phyloP scores from a whole-genome alignment of 2,113 vertebrate species.

The Megaceryle torquata region DNA sequence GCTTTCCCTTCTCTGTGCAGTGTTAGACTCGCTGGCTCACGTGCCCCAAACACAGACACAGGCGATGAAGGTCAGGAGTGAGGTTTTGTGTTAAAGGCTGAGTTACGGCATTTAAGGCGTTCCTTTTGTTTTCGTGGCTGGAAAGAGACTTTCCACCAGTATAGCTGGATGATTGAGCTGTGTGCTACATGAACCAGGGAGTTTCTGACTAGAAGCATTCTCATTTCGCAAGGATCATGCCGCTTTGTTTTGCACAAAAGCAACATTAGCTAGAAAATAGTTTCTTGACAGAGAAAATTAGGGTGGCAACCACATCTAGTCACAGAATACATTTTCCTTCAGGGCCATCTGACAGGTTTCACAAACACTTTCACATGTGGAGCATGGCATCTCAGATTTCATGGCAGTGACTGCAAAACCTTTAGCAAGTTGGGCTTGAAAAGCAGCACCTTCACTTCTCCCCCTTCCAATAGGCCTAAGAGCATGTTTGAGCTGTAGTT shows the following conservation, averaged over 20 bases:
- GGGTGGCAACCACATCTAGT: background rate
- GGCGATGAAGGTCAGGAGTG: background rate
- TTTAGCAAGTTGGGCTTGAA: slow-evolving; percentile 21
- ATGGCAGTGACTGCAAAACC: background rate
- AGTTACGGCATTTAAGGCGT: background rate
- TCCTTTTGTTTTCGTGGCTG: background rate
- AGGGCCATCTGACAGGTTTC: slow-evolving; percentile 2
- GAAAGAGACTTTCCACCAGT: background rate
- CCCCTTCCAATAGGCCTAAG: background rate
- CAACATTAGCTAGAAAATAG: too few relatives aligned
- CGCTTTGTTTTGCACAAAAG: too few relatives aligned
- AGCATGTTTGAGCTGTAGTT: background rate
- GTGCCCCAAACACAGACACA: background rate
- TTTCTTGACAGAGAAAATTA: too few relatives aligned
- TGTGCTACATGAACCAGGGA: background rate
- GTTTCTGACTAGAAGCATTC: background rate
- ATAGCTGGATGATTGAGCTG: background rate
- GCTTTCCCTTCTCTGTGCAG: too few relatives aligned
- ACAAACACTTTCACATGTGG: slow-evolving; percentile 14
- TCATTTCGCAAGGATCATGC: background rate
- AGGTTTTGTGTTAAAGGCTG: background rate
- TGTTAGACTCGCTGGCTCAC: too few relatives aligned
- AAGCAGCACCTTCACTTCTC: background rate
- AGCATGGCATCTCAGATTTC: background rate
- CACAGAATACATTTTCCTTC: background rate